phyloP scores from a whole-genome alignment of 1,140 invertebrate genomes.

The Dreissena polymorpha region DNA sequence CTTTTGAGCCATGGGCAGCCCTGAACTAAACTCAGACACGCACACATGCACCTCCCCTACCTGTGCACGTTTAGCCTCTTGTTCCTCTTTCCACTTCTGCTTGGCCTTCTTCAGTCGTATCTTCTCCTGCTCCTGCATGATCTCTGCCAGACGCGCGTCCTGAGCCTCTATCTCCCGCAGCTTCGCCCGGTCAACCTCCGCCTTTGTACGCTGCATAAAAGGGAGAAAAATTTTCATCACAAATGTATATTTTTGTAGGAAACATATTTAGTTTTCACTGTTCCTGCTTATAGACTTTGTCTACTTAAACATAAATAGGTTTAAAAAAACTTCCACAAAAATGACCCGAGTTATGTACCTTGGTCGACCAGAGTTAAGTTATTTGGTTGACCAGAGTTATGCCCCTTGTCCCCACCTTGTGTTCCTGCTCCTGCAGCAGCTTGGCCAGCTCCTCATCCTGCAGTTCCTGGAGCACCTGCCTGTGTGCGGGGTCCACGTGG shows the following conservation, averaged over 20 bases:
- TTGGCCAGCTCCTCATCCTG: constrained; percentile 86
- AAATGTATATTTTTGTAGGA: not conserved
- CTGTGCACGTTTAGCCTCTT: constrained; percentile 59
- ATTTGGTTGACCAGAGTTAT: no score
- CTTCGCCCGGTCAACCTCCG: constrained; percentile 83
- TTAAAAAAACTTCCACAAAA: no score
- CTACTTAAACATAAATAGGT: no score
- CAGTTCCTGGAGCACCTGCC: constrained; percentile 82
- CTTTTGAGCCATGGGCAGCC: no score
- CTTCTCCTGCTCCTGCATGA: constrained; percentile 92
- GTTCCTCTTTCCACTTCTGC: constrained; percentile 67
- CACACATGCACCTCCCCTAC: not conserved
- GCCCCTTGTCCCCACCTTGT: constrained; percentile 73
- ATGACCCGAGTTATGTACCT: no score
- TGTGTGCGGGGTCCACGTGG: constrained; percentile 74
- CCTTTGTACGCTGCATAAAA: constrained; percentile 82
- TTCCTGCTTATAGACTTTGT: no score
- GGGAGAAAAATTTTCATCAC: not conserved
- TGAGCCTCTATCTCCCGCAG: constrained; percentile 93
- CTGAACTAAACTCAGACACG: no score
- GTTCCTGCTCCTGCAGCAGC: constrained; percentile 85
- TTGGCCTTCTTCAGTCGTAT: constrained; percentile 71
- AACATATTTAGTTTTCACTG: no score
- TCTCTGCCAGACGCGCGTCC: constrained; percentile 92
- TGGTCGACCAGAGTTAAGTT: no score